Percentiles rank a stretch among this genome's conserved stretches.
Conservation (phyloP, 2,113 vertebrate genomes). For the Nettapus auritus region DNA sequence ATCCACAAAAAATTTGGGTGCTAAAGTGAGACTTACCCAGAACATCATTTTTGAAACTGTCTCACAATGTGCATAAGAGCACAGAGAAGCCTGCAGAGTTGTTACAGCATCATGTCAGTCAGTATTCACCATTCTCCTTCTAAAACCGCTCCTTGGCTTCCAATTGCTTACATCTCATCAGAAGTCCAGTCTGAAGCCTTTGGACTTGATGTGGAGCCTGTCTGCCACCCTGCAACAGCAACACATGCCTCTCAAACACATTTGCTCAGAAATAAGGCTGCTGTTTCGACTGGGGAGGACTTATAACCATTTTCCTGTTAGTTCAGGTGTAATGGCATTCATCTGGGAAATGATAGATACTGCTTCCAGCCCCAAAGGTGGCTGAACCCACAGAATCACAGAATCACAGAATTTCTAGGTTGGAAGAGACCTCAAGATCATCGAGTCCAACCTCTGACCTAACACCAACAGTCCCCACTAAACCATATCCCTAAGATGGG, state of each 20-base stretch:
- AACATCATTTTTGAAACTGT: neutral
- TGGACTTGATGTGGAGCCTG: neutral
- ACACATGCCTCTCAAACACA: rapidly evolving
- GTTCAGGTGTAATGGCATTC: neutral
- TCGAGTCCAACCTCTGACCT: too few species aligned
- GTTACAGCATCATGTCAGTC: neutral
- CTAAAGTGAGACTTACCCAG: neutral
- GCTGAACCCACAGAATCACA: neutral
- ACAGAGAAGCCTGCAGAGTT: neutral
- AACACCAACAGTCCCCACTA: too few species aligned
- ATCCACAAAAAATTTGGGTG: neutral
- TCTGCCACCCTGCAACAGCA: neutral
- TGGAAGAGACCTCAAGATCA: too few species aligned
- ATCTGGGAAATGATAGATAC: neutral
- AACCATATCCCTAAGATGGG: too few species aligned
- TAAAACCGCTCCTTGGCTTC: neutral
- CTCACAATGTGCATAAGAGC: rapidly evolving
- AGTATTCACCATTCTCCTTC: neutral
- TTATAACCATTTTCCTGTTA: neutral
- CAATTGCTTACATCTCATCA: neutral
- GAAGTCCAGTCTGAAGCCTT: neutral
- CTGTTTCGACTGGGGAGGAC: neutral
- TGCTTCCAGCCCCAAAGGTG: neutral
- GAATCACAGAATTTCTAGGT: too few species aligned
- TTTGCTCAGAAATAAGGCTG: rapidly evolving